Evolutionary conservation across 2,888 invertebrate genomes (phyloP).

Genomic region (Morpho achilles): DNA sequence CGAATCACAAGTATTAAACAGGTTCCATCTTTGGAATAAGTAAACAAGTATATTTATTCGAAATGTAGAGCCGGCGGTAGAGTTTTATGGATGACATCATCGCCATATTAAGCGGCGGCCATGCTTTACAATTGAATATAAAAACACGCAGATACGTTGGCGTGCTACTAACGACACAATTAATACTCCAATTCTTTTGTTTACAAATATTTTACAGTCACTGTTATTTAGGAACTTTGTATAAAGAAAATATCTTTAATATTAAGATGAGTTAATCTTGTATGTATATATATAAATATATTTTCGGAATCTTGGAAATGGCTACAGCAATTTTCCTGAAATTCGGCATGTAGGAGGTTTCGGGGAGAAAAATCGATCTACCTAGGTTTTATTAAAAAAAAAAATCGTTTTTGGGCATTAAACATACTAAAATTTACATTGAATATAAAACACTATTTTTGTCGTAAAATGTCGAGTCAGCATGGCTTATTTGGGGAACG

Average conservation of each 20-base stretch:
- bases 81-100: slow-evolving; percentile 35
- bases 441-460: too few species aligned
- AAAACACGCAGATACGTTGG: slow-evolving; percentile 27
- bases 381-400: too few species aligned
- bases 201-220: slow-evolving; percentile 26
- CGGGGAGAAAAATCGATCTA: too few species aligned
- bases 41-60: slow-evolving; percentile 33
- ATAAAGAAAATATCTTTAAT: neutral
- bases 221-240: slow-evolving; percentile 20
- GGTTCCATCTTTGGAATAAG: slow-evolving; percentile 38
- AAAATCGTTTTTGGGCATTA: too few species aligned
- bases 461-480: too few species aligned
- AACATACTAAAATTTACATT: too few species aligned
- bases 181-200: slow-evolving; percentile 35
- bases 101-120: slow-evolving; percentile 29
- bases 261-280: too few species aligned
- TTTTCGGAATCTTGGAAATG: too few species aligned
- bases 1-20: slow-evolving; percentile 33
- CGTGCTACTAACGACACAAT: slow-evolving; percentile 36
- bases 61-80: slow-evolving; percentile 30
- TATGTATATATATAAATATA: too few species aligned
- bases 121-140: slow-evolving; percentile 27
- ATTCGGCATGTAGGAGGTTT: too few species aligned
- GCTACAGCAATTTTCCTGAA: too few species aligned
- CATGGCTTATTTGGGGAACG: too few species aligned